Base-by-base conservation (phyloP, 2,113 vertebrate species). In the Podarcis raffonei region DNA sequence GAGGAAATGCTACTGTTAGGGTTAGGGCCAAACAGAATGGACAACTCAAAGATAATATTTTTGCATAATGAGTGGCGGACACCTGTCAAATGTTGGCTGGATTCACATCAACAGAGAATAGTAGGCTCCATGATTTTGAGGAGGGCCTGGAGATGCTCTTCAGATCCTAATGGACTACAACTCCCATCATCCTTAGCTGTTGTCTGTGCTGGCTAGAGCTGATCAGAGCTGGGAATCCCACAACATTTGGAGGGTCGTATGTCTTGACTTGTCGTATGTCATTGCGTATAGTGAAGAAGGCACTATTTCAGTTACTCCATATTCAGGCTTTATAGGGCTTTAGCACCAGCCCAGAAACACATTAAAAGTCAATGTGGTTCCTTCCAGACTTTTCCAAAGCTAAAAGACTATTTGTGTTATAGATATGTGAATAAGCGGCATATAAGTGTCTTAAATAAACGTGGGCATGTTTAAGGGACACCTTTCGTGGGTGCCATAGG, bases 11-110 rank as follows among this genome's bases (percentile, higher is more conserved):
- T 69, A 22, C 62, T 75, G 79, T 86, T 2, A 87, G 81, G 76
- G 15, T 92, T 77, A 59, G 62, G 69, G 68, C 84, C 39, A 87
- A 30, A 89, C n/a, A 89, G 57, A 78, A 37, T 42, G 12, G 12
- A 85, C 65, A 91, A 25, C 71, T 37, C 23, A 90, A 75, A 42
- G 20, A 2, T 0, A 57, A 93, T 72, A 6, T 27, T 65, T 32
- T 53, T 5, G 2, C 1, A 8, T 1, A 23, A 78, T 15, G 25
- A 68, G 32, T 6, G 39, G 57, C 53, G 23, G 68, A 18, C 11
- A n/a, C 5, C 72, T 76, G 15, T 4, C 15, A 18, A 5, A 4
- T 15, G 68, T 39, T 20, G 59, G 23, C 16, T 3, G 37, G 1
- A 42, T 78, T n/a, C 9, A 23, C 23, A 42, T 77, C 13, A 72